phyloP scores from a whole-genome alignment of 2,888 invertebrate species.

The Leptopilina syphax region DNA sequence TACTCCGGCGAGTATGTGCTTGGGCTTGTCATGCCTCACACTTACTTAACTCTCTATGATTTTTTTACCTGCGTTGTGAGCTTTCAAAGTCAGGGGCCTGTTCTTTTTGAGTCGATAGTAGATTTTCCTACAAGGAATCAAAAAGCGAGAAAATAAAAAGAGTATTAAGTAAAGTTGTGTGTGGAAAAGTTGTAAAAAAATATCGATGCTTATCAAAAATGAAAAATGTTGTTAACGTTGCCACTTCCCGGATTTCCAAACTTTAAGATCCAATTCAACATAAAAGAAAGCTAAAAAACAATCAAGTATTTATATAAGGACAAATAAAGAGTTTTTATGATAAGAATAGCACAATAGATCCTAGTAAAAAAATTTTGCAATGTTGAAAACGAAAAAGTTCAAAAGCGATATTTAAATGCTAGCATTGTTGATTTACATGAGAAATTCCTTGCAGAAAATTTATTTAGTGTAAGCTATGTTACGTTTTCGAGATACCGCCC shows the following conservation, averaged over 20 bases:
- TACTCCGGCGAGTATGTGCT: no score
- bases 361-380: slow-evolving; percentile 1
- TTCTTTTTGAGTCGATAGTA: no score
- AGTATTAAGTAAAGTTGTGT: background rate
- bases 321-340: background rate
- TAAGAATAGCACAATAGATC: background rate
- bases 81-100: no score
- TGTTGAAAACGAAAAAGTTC: background rate
- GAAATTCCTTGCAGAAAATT: background rate
- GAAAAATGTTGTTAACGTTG: background rate
- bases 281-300: background rate
- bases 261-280: background rate
- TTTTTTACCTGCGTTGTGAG: no score
- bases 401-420: slow-evolving; percentile 4
- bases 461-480: background rate
- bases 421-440: background rate
- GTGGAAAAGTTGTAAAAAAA: slow-evolving; percentile 4
- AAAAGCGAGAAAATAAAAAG: background rate
- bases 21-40: no score
- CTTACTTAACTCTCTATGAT: no score
- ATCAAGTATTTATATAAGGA: background rate
- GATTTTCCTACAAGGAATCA: background rate
- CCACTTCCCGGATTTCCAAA: background rate
- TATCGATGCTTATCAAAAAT: background rate
- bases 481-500: background rate